Percentiles rank a stretch among this genome's conserved stretches.
phyloP scores from a whole-genome alignment of 2,797 vertebrate species.

The Spinus olivaceus region DNA sequence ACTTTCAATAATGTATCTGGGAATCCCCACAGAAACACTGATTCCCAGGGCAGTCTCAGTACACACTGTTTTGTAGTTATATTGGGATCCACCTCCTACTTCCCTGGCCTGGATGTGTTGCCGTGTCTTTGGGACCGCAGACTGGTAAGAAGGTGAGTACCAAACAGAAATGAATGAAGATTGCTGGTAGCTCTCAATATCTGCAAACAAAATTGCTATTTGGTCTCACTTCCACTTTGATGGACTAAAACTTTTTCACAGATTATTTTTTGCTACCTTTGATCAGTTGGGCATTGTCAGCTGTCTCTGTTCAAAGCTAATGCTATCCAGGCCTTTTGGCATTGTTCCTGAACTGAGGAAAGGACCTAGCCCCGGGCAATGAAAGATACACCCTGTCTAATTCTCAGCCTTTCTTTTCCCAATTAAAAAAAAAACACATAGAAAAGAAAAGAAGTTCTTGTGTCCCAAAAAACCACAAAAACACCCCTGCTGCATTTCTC shows the following conservation, averaged over 20 bases:
- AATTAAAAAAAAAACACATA: not conserved
- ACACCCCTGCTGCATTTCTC: not conserved
- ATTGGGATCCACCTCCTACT: not conserved
- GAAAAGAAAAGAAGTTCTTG: not conserved
- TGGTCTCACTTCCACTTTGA: not conserved
- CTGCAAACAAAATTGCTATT: not conserved
- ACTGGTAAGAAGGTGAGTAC: not conserved
- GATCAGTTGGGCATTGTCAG: not conserved
- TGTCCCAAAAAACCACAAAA: not conserved
- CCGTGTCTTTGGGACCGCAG: not conserved
- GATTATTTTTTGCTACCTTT: not conserved
- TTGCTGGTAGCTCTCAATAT: not conserved
- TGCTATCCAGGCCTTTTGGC: not conserved
- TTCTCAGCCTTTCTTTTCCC: not conserved
- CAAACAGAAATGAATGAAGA: not conserved
- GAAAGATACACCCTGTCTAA: not conserved
- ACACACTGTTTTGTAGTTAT: rapidly evolving
- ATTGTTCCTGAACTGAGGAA: not conserved
- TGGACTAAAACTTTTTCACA: not conserved
- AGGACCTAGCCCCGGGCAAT: not conserved
- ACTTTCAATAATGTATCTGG: not conserved
- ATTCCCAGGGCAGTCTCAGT: not conserved
- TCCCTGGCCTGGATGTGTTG: not conserved
- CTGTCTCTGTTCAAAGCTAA: not conserved
- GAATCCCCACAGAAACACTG: not conserved